phyloP scores from a whole-genome alignment of 2,113 vertebrate genomes.

The Leucoraja erinaceus region DNA sequence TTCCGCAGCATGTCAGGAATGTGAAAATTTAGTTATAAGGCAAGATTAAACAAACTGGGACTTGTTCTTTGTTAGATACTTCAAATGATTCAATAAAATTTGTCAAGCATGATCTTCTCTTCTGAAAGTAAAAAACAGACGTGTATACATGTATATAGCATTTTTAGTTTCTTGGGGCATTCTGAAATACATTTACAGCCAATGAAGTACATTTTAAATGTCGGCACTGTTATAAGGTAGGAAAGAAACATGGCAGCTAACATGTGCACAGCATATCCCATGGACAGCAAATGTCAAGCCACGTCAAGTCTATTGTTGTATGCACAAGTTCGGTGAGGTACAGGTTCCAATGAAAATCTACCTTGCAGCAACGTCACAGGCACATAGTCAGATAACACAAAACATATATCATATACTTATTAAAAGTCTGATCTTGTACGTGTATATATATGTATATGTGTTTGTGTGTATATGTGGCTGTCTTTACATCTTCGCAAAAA shows the following conservation, averaged over 20 bases:
- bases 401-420: too few relatives aligned
- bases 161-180: background rate
- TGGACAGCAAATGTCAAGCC: background rate
- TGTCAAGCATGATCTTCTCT: background rate
- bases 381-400: too few relatives aligned
- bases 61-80: background rate
- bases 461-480: too few relatives aligned
- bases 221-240: background rate
- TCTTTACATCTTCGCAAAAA: too few relatives aligned
- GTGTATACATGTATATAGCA: background rate
- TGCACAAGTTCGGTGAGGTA: too few relatives aligned
- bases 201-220: background rate
- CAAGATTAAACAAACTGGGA: background rate
- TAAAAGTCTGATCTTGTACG: too few relatives aligned
- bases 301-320: too few relatives aligned
- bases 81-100: conserved; percentile 7
- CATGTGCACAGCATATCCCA: background rate
- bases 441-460: too few relatives aligned
- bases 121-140: background rate
- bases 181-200: background rate
- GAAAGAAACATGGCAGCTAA: background rate
- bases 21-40: background rate
- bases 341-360: too few relatives aligned
- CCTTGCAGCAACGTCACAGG: too few relatives aligned
- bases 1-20: background rate